Conservation (phyloP, 2,113 vertebrate genomes). For the Microcebus lehilahytsara region DNA sequence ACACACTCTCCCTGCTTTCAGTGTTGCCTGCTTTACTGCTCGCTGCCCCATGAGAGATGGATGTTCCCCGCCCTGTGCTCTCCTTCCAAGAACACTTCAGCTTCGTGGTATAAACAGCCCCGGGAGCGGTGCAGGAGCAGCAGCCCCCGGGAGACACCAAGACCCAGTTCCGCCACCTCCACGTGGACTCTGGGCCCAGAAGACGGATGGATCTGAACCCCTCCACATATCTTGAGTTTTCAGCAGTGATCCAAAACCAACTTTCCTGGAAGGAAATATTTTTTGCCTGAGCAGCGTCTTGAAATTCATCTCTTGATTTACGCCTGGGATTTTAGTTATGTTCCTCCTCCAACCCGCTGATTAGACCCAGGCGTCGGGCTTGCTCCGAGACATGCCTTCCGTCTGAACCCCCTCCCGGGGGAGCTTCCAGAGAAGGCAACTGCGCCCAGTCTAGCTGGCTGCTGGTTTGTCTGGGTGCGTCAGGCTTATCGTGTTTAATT, state of each 20-base stretch:
- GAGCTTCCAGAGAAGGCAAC: neutral
- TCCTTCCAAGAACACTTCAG: neutral
- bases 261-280: slow-evolving; percentile 16
- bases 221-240: neutral
- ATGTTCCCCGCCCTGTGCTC: neutral
- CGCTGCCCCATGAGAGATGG: neutral
- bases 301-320: slow-evolving; percentile 7
- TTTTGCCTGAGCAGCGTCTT: neutral
- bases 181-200: neutral
- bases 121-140: neutral
- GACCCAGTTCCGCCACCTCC: neutral
- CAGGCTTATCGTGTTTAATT: neutral
- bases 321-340: neutral
- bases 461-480: neutral
- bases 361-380: neutral
- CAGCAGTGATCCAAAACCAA: neutral
- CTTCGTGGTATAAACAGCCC: neutral
- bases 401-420: neutral
- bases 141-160: neutral
- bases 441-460: neutral
- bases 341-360: neutral
- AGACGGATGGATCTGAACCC: neutral
- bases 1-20: neutral
- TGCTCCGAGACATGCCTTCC: neutral
- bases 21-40: neutral